Evolutionary conservation across 2,797 vertebrate genomes (phyloP), one percentile per base, ranked within the genome.

Genomic region (Hapalemur alaotrensis): DNA sequence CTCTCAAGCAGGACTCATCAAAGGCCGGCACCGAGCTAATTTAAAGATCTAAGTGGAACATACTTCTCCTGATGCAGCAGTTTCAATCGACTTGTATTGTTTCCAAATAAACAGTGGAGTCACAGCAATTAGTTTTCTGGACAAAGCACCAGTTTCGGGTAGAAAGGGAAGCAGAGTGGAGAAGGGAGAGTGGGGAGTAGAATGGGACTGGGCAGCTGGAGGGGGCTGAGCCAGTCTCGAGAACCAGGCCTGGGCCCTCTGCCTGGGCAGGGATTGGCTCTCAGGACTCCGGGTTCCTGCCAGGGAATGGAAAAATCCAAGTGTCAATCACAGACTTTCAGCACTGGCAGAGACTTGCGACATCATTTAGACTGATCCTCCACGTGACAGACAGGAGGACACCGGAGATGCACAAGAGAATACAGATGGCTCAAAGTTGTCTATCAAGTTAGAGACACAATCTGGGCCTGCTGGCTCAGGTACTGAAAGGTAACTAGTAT

Each of bases 11-110:
- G 5, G 80, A 87, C 76, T 93, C 96, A 91, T 97, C 93, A 95
- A 89, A 92, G 96, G 83, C 87, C 3, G 1, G 76, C 2, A 18
- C 59, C 0, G 30, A 89, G 86, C 95, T 96, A 57, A 95, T 96
- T 96, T 95, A 90, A 93, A 95, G 96, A 95, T 89, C 89, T 96
- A 96, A 97, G 91, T 95, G 87, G 96, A 95, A 87, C 91, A 38
- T 92, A 70, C 96, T 98, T 96, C 95, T 97, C 95, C 92, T 96
- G 92, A 94, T 96, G 91, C 18, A 41, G 96, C 96, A 97, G 69
- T 97, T 98, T 92, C 73, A 95, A 89, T 95, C 0, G 59, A 82
- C 92, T 95, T 82, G 73, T 81, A 96, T 96, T 96, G 96, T 97
- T 93, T 96, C 95, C 89, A 95, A 92, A 96, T 93, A 96, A 97